Percentiles rank a stretch among this genome's conserved stretches.
These are phyloP conservation scores for Odontesthes bonariensis DNA, from an alignment of 2,113 vertebrate genomes.

Conservation along the genomic window DNA sequence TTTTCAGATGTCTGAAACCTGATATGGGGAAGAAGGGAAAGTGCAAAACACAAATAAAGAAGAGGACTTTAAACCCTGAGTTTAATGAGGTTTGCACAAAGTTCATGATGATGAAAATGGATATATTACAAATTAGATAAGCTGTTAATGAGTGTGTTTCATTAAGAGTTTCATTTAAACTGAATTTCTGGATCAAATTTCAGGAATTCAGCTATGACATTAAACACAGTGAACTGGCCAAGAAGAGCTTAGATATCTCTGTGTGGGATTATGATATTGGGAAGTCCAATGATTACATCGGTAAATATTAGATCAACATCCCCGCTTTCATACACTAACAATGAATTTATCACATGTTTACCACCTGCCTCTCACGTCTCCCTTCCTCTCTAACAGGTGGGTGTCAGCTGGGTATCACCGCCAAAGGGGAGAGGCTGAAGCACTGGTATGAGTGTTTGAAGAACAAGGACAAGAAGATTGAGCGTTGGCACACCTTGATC, in stretches of 20 bases:
- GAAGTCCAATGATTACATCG: slow-evolving; percentile 97
- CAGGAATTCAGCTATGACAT: slow-evolving; percentile 98
- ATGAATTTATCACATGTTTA: not conserved
- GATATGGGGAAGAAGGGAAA: slow-evolving; percentile 99
- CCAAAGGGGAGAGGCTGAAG: slow-evolving; percentile 96
- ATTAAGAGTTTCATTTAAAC: not conserved
- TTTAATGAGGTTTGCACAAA: slow-evolving; percentile 91
- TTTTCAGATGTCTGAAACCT: slow-evolving; percentile 91
- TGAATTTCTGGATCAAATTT: slow-evolving; percentile 24
- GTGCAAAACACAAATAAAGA: slow-evolving; percentile 98
- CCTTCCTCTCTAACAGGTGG: slow-evolving; percentile 76
- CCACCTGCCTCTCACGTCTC: slow-evolving; percentile 12
- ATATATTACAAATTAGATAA: not conserved
- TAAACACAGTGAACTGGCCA: slow-evolving; percentile 95
- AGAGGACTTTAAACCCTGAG: slow-evolving; percentile 97
- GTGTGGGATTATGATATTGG: slow-evolving; percentile 99
- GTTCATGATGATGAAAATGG: not conserved
- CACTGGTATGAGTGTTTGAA: slow-evolving; percentile 99
- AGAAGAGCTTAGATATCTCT: slow-evolving; percentile 95
- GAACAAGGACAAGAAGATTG: slow-evolving; percentile 99
- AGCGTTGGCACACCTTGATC: slow-evolving; percentile 96
- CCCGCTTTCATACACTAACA: not conserved
- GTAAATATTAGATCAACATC: slow-evolving; percentile 77
- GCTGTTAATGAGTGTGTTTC: not conserved
- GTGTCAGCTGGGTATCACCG: slow-evolving; percentile 95